phyloP scores from a whole-genome alignment of 2,797 vertebrate species.

The Labeo calbasu region DNA sequence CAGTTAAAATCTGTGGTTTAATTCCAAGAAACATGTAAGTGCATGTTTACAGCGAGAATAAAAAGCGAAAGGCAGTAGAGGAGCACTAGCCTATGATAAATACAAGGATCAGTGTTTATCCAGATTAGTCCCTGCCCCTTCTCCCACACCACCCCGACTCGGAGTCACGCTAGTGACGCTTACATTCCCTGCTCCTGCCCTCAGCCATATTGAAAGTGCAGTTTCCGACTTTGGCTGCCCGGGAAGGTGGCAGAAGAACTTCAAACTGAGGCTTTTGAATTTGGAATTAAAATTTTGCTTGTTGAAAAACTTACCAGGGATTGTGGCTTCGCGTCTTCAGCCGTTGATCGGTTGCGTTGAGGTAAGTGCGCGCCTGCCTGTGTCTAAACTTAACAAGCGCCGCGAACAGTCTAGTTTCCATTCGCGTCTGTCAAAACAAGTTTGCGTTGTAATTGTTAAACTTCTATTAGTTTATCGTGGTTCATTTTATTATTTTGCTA shows the following conservation, averaged over 20 bases:
- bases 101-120: slow-evolving; percentile 10
- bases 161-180: slow-evolving; percentile 41
- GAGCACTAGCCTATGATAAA: background rate
- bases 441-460: background rate
- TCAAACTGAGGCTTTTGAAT: background rate
- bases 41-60: background rate
- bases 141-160: slow-evolving; percentile 26
- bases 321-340: slow-evolving; percentile 4
- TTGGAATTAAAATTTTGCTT: background rate
- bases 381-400: background rate
- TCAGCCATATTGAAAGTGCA: slow-evolving; percentile 58
- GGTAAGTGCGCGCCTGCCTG: slow-evolving; percentile 16
- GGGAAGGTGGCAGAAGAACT: slow-evolving; percentile 15
- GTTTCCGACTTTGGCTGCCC: slow-evolving; percentile 23
- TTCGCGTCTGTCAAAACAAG: slow-evolving; percentile 13
- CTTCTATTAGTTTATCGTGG: background rate
- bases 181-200: slow-evolving; percentile 42
- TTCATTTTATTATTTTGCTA: background rate
- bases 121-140: slow-evolving; percentile 33
- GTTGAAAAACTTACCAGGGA: background rate
- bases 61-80: slow-evolving; percentile 17
- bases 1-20: background rate
- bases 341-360: slow-evolving; percentile 10
- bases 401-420: background rate
- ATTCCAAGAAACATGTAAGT: background rate